phyloP scores from a whole-genome alignment of 2,797 vertebrate genomes.

The Heterohyrax brucei region DNA sequence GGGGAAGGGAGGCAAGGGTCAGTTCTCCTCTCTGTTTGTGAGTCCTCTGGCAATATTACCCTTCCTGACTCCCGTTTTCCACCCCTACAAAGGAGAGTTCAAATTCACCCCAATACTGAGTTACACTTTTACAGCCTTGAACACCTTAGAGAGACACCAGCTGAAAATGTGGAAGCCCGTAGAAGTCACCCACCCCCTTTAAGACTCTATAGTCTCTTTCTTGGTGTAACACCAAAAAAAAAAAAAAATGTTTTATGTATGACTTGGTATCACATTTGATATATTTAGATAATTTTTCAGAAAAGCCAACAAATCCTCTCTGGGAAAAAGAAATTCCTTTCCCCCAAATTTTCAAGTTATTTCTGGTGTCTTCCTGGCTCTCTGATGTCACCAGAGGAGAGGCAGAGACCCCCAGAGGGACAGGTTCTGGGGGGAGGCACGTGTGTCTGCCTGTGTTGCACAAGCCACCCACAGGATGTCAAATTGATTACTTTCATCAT shows the following conservation, averaged over 20 bases:
- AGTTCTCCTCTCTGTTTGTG: background rate
- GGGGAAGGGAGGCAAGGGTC: background rate
- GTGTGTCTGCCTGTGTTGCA: background rate
- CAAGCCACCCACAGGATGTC: constrained; percentile 67
- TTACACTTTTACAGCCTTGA: background rate
- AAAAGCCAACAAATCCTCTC: constrained; percentile 66
- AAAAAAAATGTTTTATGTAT: constrained; percentile 73
- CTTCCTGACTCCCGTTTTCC: background rate
- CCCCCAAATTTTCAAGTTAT: constrained; percentile 19
- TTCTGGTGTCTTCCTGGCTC: background rate
- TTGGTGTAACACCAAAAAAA: constrained; percentile 47
- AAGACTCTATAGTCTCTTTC: constrained; percentile 65
- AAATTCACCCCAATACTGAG: background rate
- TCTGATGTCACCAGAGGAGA: background rate
- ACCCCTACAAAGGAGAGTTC: background rate
- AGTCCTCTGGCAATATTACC: background rate
- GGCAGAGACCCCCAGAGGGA: background rate
- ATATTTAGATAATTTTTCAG: constrained; percentile 78
- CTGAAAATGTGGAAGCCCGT: background rate
- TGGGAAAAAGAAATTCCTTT: constrained; percentile 30
- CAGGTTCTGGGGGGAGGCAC: background rate
- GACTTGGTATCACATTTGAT: constrained; percentile 72
- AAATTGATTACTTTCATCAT: constrained; percentile 85
- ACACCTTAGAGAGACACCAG: too few species aligned
- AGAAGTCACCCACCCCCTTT: background rate